Evolutionary conservation across 2,113 vertebrate genomes (phyloP), one percentile per base, ranked within the genome.

Genomic region (Atlantisia rogersi): DNA sequence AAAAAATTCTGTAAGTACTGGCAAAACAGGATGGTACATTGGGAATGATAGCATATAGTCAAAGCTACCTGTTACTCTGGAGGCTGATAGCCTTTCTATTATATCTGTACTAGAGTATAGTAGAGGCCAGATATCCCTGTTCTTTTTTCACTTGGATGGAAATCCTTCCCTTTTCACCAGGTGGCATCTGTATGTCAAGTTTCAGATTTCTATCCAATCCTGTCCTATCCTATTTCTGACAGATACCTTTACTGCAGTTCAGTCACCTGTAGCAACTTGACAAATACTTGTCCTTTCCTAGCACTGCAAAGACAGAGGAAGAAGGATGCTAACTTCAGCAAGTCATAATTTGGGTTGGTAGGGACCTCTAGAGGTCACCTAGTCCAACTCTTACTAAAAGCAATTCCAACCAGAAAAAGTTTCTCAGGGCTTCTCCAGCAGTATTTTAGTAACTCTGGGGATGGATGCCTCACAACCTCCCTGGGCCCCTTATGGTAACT

Each of bases 401-500:
- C 15, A 37, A 4, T 15, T 44, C n/a, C 17, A 65, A 11, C 5
- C 25, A 55, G 82, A 50, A 69, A 31, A 82, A 8, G 22, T 24
- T 79, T 13, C 22, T 32, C 44, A 70, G n/a, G 50, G 9, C 35
- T 87, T 71, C 10, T 87, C 21, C 19, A 42, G 12, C 21, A 2
- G 0, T 28, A 3, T 48, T 87, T 79, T 29, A 68, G 29, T 35
- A 37, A 64, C 26, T 79, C 56, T 48, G 52, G 29, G 35, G 16
- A 31, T 84, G 46, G 56, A 59, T 28, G 9, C 15, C 31, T 14
- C 70, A 50, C 21, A 73, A 22, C 35, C 20, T 26, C 22, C 32
- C 11, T 1, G 6, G 10, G 25, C 2, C 22, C 20, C 9, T 85
- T 21, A 31, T 0, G 0, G 29, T 26, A 42, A 39, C 55, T 59